Evolutionary conservation across 2,888 invertebrate species (phyloP).

Genomic region (Dynastes maya): DNA sequence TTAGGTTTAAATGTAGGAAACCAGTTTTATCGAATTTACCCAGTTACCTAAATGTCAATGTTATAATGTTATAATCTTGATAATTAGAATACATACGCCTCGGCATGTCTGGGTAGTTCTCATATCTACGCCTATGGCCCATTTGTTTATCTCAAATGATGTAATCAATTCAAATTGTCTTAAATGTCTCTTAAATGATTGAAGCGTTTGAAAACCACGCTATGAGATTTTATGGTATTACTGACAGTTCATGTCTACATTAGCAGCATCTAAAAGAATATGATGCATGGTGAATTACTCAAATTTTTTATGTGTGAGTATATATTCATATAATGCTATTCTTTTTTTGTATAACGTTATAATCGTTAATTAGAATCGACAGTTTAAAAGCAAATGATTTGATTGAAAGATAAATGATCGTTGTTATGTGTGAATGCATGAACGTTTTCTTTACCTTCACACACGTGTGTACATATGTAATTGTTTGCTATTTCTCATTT

Average conservation of each 20-base stretch:
- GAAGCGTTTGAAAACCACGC: neutral
- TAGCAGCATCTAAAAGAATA: neutral
- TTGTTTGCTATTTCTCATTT: neutral
- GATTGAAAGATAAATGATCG: neutral
- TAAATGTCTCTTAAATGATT: constrained; percentile 9
- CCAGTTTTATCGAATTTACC: too few relatives aligned
- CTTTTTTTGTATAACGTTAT: too few relatives aligned
- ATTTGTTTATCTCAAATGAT: neutral
- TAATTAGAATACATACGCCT: neutral
- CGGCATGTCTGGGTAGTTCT: neutral
- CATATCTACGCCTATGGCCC: neutral
- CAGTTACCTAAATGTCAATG: too few relatives aligned
- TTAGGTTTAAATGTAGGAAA: too few relatives aligned
- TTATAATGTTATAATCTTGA: too few relatives aligned
- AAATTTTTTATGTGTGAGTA: too few relatives aligned
- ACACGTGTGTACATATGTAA: neutral
- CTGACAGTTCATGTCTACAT: neutral
- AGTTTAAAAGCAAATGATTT: neutral
- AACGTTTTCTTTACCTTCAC: neutral
- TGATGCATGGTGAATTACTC: neutral
- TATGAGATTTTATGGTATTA: neutral
- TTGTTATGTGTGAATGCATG: neutral
- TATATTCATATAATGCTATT: too few relatives aligned
- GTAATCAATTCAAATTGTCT: neutral
- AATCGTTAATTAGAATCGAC: too few relatives aligned